Evolutionary conservation across 2,888 invertebrate genomes (phyloP), one percentile per base, ranked within the genome.

Genomic region (Neoaliturus tenellus): DNA sequence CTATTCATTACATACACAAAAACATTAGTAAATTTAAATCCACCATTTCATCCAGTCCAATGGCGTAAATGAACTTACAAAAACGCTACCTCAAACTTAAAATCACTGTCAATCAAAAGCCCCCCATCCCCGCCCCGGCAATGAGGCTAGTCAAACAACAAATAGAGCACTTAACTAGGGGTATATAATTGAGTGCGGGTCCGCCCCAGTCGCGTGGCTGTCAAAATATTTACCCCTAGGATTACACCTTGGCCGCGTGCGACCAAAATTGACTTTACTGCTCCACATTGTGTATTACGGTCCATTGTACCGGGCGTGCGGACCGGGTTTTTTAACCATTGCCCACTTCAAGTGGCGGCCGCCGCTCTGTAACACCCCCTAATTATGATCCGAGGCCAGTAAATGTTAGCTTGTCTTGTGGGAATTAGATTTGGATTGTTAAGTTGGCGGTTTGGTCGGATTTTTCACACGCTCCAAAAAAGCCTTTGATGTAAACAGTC

Each of bases 101-200:
- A 5, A 39, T 39, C 39, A 8, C 39, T 12, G 12, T 5, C 39
- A 39, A 39, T n/a, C n/a, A 39, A 39, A 39, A 39, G 12, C 12
- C 12, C 12, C 5, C 39, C 39, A 39, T 39, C 39, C 39, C 39
- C 39, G 12, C 39, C 44, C 44, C 55, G 3, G 23, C 20, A 23
- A 55, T 55, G 23, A 55, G 55, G 10, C 3, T 23, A 55, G 55
- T 55, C 44, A 44, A 44, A 62, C 71, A 71, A 71, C 35, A 69
- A 69, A 69, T 69, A 71, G 71, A 31, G 20, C 55, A 35, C 51
- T 55, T 78, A 55, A 51, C 78, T 33, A 51, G 78, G 78, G 78
- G 78, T 55, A 78, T 78, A 78, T 33, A 78, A 78, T 78, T 78
- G 78, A 14, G 25, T 6, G 51, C 55, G 55, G 71, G 17, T 1